Evolutionary conservation across 2,797 vertebrate genomes (phyloP).

Genomic region (Clarias fuscus): DNA sequence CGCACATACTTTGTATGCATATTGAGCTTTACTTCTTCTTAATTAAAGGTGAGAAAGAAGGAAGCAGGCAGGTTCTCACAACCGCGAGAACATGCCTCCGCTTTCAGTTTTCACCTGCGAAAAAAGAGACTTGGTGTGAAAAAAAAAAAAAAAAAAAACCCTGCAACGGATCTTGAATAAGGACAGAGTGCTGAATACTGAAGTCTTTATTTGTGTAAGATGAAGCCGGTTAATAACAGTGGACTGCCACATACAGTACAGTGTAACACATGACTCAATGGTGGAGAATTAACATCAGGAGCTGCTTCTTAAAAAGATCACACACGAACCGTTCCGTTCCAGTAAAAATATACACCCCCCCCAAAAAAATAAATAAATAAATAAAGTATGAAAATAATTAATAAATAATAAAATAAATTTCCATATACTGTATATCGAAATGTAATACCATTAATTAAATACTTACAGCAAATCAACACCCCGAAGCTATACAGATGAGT

Average conservation of each 20-base stretch:
- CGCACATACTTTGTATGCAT: background rate
- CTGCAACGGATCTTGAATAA: slow-evolving; percentile 1
- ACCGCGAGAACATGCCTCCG: background rate
- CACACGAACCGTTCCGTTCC: slow-evolving; percentile 30
- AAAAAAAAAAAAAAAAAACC: background rate
- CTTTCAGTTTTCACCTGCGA: background rate
- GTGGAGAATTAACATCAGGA: slow-evolving; percentile 37
- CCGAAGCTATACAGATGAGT: slow-evolving; percentile 19
- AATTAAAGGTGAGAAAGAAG: slow-evolving; percentile 5
- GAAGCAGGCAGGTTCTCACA: background rate
- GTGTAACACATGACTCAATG: slow-evolving; percentile 37
- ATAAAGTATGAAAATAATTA: slow-evolving; percentile 41
- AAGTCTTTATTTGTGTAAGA: slow-evolving; percentile 53
- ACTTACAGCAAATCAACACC: slow-evolving; percentile 32
- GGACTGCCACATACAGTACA: slow-evolving; percentile 30
- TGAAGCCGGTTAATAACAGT: slow-evolving; percentile 36
- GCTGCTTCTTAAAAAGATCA: slow-evolving; percentile 31
- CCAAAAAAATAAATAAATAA: background rate
- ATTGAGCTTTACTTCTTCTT: background rate
- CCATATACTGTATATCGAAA: background rate
- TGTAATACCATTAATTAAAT: slow-evolving; percentile 11
- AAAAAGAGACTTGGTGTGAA: background rate
- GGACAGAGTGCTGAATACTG: slow-evolving; percentile 38
- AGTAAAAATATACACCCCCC: slow-evolving; percentile 29
- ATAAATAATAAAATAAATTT: slow-evolving; percentile 14